Conservation (phyloP, 2,888 invertebrate genomes). For the Exephanes ischioxanthus region DNA sequence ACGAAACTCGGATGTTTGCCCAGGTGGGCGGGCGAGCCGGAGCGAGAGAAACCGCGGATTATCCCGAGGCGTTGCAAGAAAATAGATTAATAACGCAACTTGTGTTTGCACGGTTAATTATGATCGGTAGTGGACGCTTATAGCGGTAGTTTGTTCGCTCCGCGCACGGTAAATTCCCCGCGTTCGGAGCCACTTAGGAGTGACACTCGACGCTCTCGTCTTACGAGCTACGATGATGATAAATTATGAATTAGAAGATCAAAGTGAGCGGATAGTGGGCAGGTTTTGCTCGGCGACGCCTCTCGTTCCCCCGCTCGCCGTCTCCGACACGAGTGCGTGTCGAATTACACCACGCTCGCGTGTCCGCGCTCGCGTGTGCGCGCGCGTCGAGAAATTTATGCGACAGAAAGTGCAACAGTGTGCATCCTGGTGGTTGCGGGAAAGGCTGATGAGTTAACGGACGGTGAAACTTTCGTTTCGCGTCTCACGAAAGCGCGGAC, state of each 20-base stretch:
- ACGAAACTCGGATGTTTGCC: conserved; percentile 58
- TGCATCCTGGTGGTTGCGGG: neutral
- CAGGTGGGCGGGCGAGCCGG: conserved; percentile 54
- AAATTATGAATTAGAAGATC: conserved; percentile 63
- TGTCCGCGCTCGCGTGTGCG: neutral
- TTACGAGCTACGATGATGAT: conserved; percentile 49
- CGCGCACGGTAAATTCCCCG: neutral
- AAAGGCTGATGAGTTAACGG: neutral
- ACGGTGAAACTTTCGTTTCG: conserved; percentile 19
- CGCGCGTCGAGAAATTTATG: conserved; percentile 30
- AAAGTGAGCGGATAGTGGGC: conserved; percentile 56
- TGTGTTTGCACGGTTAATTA: conserved; percentile 64
- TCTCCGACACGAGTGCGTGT: neutral
- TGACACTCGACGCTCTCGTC: conserved; percentile 67
- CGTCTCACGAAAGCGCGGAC: neutral
- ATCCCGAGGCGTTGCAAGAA: conserved; percentile 45
- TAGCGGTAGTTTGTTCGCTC: conserved; percentile 42
- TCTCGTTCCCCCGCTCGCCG: neutral
- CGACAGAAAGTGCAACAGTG: neutral
- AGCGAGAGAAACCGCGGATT: neutral
- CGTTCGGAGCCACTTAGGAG: conserved; percentile 35
- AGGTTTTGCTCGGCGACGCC: conserved; percentile 50
- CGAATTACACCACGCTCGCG: neutral
- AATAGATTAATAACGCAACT: conserved; percentile 65
- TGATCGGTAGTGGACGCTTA: conserved; percentile 61